Conservation (phyloP, 2,888 invertebrate genomes). For the Leptura quadrifasciata region DNA sequence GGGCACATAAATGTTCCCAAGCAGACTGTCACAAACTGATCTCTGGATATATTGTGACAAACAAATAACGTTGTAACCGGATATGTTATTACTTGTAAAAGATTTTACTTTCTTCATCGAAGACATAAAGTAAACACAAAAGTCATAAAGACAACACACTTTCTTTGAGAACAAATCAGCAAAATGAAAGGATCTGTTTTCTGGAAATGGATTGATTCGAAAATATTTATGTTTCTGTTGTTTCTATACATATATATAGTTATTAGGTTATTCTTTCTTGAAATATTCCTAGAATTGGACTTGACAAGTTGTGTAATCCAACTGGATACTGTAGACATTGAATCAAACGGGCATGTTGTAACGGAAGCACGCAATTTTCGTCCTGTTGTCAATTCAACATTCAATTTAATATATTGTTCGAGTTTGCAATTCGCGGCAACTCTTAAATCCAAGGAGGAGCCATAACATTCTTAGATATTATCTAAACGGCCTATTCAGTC, state of each 20-base stretch:
- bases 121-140: conserved; percentile 34
- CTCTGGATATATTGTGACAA: conserved; percentile 6
- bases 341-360: too few relatives aligned
- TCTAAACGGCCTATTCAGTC: too few relatives aligned
- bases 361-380: too few relatives aligned
- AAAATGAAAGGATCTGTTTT: conserved; percentile 25
- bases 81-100: conserved; percentile 36
- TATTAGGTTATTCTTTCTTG: background rate
- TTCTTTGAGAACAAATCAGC: conserved; percentile 18
- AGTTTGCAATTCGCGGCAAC: too few relatives aligned
- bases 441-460: too few relatives aligned
- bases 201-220: conserved; percentile 29
- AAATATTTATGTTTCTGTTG: conserved; percentile 23
- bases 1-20: too few relatives aligned
- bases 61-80: conserved; percentile 32
- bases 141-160: conserved; percentile 36
- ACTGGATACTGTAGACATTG: too few relatives aligned
- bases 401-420: too few relatives aligned
- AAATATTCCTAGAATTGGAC: background rate
- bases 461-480: too few relatives aligned
- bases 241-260: conserved; percentile 9
- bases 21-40: too few relatives aligned
- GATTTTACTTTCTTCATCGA: conserved; percentile 34
- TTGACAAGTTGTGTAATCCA: background rate
- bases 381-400: too few relatives aligned